A percentile compares a stretch with the other conserved stretches of the same genome.
These are phyloP conservation scores for Euzophera pinguis DNA, from an alignment of 2,888 invertebrate genomes.

Conservation along the genomic window DNA sequence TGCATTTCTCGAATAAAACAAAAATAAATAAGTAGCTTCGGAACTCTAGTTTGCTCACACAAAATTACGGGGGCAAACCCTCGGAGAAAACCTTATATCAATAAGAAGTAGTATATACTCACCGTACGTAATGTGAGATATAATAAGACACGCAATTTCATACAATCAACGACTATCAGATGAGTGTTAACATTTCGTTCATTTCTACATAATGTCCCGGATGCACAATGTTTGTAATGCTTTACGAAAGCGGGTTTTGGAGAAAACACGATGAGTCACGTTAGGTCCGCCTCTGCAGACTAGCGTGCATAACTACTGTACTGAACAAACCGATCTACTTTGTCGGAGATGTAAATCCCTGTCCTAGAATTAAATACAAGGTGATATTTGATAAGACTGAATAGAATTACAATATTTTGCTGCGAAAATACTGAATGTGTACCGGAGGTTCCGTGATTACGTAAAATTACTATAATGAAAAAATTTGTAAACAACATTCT, in stretches of 20 bases:
- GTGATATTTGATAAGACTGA: neutral
- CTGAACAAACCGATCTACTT: neutral
- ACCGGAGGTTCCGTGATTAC: neutral
- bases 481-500: neutral
- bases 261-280: slow-evolving; percentile 5
- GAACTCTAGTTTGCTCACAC: neutral
- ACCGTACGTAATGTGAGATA: too few species aligned
- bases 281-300: neutral
- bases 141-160: too few species aligned
- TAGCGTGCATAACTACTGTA: neutral
- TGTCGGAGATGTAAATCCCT: neutral
- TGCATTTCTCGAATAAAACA: too few species aligned
- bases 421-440: neutral
- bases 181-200: too few species aligned
- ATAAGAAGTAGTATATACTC: too few species aligned
- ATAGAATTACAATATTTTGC: neutral
- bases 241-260: slow-evolving; percentile 16
- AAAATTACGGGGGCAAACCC: too few species aligned
- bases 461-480: neutral
- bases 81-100: too few species aligned
- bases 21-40: neutral
- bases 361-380: neutral
- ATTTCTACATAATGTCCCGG: neutral
- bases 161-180: too few species aligned
- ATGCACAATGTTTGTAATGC: neutral